phyloP scores from a whole-genome alignment of 1,140 invertebrate species.

The Chrysoperla carnea region DNA sequence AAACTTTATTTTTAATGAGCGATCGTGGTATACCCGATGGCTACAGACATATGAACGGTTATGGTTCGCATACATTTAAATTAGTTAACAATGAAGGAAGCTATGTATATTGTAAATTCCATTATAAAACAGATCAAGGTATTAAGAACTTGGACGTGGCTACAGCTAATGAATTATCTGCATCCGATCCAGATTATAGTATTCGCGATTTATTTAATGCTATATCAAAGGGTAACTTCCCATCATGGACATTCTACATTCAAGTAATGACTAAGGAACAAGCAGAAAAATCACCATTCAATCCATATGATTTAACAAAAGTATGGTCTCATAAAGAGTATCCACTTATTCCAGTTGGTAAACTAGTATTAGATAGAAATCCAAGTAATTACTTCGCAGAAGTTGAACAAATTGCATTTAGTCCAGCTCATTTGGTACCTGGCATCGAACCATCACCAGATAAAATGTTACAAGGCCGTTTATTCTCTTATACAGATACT shows the following conservation, averaged over 20 bases:
- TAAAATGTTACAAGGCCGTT: slow-evolving; percentile 69
- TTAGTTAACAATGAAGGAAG: slow-evolving; percentile 57
- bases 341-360: slow-evolving; percentile 71
- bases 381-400: slow-evolving; percentile 75
- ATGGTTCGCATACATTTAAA: slow-evolving; percentile 82
- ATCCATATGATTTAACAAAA: slow-evolving; percentile 77
- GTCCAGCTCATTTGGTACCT: slow-evolving; percentile 71
- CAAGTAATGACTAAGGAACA: slow-evolving; percentile 47
- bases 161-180: slow-evolving; percentile 43
- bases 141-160: slow-evolving; percentile 58
- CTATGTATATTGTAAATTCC: slow-evolving; percentile 71
- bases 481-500: slow-evolving; percentile 78
- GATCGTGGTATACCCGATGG: slow-evolving; percentile 82
- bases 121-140: slow-evolving; percentile 74
- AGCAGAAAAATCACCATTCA: slow-evolving; percentile 43
- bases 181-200: slow-evolving; percentile 62
- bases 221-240: slow-evolving; percentile 54
- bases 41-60: slow-evolving; percentile 78
- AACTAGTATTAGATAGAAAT: slow-evolving; percentile 63
- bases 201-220: slow-evolving; percentile 72
- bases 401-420: slow-evolving; percentile 78
- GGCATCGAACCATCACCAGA: slow-evolving; percentile 73
- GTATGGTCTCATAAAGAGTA: slow-evolving; percentile 70
- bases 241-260: slow-evolving; percentile 54
- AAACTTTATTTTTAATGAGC: slow-evolving; percentile 63